These are phyloP conservation scores for Crematogaster levior DNA, from an alignment of 2,888 invertebrate species.

Conservation along the genomic window DNA sequence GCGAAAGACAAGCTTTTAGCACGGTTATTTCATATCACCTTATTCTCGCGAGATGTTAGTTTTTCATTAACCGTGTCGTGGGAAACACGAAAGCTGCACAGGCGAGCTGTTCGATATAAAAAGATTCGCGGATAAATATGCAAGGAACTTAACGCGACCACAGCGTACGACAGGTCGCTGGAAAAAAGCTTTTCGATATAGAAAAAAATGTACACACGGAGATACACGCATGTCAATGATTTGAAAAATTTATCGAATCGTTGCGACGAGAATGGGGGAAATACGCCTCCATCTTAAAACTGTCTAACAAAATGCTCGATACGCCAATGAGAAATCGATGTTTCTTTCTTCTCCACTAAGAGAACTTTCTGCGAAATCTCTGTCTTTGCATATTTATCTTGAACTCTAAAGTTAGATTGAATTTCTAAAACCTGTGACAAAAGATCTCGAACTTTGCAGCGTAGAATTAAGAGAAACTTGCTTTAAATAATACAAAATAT, in stretches of 20 bases:
- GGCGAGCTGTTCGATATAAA: conserved; percentile 49
- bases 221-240: background rate
- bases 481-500: conserved; percentile 18
- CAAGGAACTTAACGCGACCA: conserved; percentile 10
- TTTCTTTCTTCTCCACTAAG: background rate
- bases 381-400: conserved; percentile 3
- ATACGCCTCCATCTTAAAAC: background rate
- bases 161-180: conserved; percentile 10
- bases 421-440: conserved; percentile 13
- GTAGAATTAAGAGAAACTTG: background rate
- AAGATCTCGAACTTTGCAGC: conserved; percentile 7
- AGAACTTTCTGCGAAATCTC: background rate
- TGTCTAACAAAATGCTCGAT: background rate
- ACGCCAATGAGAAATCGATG: background rate
- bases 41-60: conserved; percentile 58
- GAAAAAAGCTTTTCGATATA: conserved; percentile 18
- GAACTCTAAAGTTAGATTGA: conserved; percentile 22
- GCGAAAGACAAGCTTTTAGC: conserved; percentile 31
- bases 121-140: conserved; percentile 52
- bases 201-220: background rate
- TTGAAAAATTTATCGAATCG: background rate
- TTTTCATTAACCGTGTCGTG: conserved; percentile 60
- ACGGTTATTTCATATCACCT: conserved; percentile 35
- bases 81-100: conserved; percentile 26
- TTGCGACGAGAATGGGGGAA: background rate